A percentile compares a stretch with the other conserved stretches of the same genome.
Conservation (phyloP, 2,113 vertebrate genomes). For the Sigmodon hispidus region DNA sequence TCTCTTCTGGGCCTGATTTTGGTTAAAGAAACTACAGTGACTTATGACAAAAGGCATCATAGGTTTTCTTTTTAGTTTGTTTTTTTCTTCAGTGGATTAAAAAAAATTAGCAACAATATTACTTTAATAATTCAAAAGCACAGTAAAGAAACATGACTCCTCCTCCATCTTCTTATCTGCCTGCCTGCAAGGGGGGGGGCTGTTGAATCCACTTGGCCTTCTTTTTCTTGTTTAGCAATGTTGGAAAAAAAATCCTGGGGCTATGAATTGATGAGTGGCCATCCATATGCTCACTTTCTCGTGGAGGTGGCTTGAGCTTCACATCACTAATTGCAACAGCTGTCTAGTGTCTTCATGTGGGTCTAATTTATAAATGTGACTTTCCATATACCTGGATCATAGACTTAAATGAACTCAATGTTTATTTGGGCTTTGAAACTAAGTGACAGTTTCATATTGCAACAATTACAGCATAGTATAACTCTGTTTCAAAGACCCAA, state of each 20-base stretch:
- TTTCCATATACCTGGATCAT: conserved; percentile 69
- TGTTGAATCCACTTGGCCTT: background rate
- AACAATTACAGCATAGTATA: background rate
- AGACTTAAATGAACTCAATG: background rate
- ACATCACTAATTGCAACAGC: conserved; percentile 74
- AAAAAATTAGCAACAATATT: background rate
- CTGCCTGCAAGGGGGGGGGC: background rate
- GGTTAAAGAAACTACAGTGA: background rate
- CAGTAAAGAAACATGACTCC: background rate
- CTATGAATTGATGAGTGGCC: fast-evolving
- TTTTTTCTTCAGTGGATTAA: background rate
- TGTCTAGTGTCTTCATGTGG: conserved; percentile 76
- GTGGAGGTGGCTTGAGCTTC: background rate
- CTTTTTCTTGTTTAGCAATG: fast-evolving
- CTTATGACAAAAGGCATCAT: background rate
- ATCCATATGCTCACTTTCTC: background rate
- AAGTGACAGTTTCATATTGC: conserved; percentile 45
- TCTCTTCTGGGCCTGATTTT: background rate
- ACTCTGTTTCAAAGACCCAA: conserved; percentile 45
- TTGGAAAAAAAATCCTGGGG: background rate
- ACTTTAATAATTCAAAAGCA: background rate
- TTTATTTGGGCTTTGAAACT: conserved; percentile 50
- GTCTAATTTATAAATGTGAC: conserved; percentile 64
- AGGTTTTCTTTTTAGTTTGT: background rate
- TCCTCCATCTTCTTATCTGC: background rate